Conservation (phyloP, 2,797 vertebrate genomes). For the Morus bassanus region DNA sequence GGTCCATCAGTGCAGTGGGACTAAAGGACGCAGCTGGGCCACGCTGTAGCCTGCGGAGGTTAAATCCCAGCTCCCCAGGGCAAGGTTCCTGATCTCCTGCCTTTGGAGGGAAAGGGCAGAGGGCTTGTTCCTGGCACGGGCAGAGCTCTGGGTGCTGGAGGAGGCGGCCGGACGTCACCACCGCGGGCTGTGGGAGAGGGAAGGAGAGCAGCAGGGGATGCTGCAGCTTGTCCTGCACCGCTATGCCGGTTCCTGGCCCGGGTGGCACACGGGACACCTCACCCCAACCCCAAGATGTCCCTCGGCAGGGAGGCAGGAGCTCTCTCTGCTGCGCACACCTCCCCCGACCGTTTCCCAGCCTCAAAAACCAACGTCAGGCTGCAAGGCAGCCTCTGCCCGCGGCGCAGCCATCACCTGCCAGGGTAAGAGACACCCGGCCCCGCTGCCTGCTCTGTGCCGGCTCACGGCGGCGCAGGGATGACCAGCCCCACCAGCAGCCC, state of each 20-base stretch:
- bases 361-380: no score
- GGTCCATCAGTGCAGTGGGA: accelerated
- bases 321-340: background rate
- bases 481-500: background rate
- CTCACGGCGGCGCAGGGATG: background rate
- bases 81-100: background rate
- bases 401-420: background rate
- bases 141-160: background rate
- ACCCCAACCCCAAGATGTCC: background rate
- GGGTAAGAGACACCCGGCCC: background rate
- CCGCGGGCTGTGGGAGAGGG: background rate
- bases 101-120: background rate
- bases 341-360: background rate
- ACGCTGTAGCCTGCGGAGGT: background rate
- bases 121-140: background rate
- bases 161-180: background rate
- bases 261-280: background rate
- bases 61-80: background rate
- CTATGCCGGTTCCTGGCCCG: background rate
- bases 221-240: background rate
- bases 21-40: background rate
- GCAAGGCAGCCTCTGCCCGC: background rate
- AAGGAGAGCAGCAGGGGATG: background rate
- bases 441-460: accelerated
- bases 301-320: background rate